A percentile compares a stretch with the other conserved stretches of the same genome.
Evolutionary conservation across 1,140 invertebrate species (phyloP).

Genomic region (Zaprionus kolodkinae): DNA sequence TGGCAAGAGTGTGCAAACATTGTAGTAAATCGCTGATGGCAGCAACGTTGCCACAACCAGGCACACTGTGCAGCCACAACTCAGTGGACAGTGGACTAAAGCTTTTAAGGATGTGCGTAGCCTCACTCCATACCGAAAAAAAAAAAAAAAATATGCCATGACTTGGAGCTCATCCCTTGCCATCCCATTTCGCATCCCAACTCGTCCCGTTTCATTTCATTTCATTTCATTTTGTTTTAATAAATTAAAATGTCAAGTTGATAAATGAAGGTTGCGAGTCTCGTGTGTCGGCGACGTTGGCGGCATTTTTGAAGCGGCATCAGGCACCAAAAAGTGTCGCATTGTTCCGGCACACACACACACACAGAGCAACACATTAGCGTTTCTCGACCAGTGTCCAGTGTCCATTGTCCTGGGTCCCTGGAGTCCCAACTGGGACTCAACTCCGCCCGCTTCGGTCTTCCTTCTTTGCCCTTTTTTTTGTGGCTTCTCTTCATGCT

Average conservation of each 20-base stretch:
- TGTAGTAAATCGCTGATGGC: background rate
- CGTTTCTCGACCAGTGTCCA: constrained; percentile 29
- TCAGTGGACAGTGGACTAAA: background rate
- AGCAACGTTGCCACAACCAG: background rate
- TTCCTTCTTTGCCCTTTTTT: background rate
- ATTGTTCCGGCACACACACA: constrained; percentile 26
- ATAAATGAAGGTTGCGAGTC: constrained; percentile 75
- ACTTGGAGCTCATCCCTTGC: constrained; percentile 1
- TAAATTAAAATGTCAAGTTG: constrained; percentile 82
- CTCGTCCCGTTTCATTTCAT: constrained; percentile 59
- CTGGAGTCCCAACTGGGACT: no score
- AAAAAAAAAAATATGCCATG: constrained; percentile 2
- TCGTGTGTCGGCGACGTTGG: constrained; percentile 48
- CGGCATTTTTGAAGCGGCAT: constrained; percentile 72
- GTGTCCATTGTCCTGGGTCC: constrained; percentile 24
- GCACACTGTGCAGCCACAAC: constrained; percentile 7
- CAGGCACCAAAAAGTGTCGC: constrained; percentile 54
- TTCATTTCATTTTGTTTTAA: constrained; percentile 81
- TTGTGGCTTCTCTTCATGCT: constrained; percentile 22
- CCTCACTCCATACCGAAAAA: no score
- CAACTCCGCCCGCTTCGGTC: no score
- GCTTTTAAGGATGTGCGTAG: constrained; percentile 11
- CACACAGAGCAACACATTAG: constrained; percentile 33
- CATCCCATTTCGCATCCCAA: background rate
- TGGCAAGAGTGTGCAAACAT: background rate